phyloP scores from a whole-genome alignment of 1,140 invertebrate species.

The Diabrotica undecimpunctata region DNA sequence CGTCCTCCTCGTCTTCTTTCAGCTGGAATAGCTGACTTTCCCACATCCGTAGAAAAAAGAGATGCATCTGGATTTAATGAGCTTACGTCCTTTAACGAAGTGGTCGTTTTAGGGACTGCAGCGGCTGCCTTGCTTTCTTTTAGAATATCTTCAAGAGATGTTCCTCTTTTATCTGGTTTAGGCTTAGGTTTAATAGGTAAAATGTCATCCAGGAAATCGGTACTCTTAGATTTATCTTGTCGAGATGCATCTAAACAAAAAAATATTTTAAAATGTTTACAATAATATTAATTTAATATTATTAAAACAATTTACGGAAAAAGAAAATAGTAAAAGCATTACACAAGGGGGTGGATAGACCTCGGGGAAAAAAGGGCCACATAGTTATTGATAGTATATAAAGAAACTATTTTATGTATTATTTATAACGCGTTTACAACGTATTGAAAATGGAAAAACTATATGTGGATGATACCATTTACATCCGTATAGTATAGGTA shows the following conservation, averaged over 20 bases:
- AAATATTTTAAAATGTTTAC: slow-evolving; percentile 5
- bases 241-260: not conserved
- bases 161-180: slow-evolving; percentile 28
- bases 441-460: too few relatives aligned
- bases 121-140: slow-evolving; percentile 34
- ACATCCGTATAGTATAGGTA: too few relatives aligned
- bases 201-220: slow-evolving; percentile 36
- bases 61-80: not conserved
- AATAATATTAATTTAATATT: not conserved
- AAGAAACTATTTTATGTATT: too few relatives aligned
- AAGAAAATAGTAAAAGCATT: too few relatives aligned
- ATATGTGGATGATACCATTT: too few relatives aligned
- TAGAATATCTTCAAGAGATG: slow-evolving; percentile 40
- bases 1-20: slow-evolving; percentile 24
- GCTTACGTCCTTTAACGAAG: slow-evolving; percentile 5
- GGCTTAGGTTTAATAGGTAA: slow-evolving; percentile 27
- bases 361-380: too few relatives aligned
- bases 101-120: not conserved
- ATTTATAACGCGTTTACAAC: too few relatives aligned
- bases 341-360: too few relatives aligned
- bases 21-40: slow-evolving; percentile 3
- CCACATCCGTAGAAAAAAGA: not conserved
- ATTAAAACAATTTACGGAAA: not conserved
- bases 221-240: slow-evolving; percentile 1
- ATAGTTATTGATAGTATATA: too few relatives aligned